Evolutionary conservation across 1,140 invertebrate species (phyloP).

Genomic region (Platorchestia sp.): DNA sequence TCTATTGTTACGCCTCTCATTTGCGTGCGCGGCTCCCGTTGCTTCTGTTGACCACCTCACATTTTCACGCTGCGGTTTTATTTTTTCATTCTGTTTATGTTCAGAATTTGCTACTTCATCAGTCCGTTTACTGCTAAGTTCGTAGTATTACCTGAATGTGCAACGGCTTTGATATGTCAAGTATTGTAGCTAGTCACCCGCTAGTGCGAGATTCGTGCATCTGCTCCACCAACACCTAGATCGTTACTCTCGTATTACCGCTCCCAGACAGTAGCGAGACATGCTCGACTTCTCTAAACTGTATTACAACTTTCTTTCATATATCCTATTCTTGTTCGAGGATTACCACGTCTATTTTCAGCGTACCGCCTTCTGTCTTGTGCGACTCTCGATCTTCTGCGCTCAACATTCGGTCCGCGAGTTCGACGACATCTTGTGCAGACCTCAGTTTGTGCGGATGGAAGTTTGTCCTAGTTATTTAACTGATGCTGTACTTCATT

Average conservation of each 20-base stretch:
- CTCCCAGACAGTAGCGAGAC: background rate
- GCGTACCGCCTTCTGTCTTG: background rate
- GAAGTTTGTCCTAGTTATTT: too few species aligned
- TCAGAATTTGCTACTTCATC: background rate
- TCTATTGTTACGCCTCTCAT: background rate
- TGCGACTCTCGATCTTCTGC: background rate
- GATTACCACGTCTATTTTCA: background rate
- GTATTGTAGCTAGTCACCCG: background rate
- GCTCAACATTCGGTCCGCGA: too few species aligned
- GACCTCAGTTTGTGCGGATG: too few species aligned
- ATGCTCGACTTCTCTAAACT: background rate
- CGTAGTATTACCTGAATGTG: background rate
- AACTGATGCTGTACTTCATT: too few species aligned
- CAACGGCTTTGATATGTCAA: too few species aligned
- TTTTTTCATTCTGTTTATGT: background rate
- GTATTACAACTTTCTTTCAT: background rate
- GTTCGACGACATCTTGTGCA: too few species aligned
- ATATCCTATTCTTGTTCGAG: background rate
- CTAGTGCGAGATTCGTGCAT: background rate
- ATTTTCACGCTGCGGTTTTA: background rate
- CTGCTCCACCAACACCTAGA: background rate
- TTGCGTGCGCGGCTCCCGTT: background rate
- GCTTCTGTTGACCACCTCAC: background rate
- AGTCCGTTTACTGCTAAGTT: background rate
- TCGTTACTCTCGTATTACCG: too few species aligned